These are phyloP conservation scores for Octodonta nipae DNA, from an alignment of 2,888 invertebrate genomes.

Conservation along the genomic window DNA sequence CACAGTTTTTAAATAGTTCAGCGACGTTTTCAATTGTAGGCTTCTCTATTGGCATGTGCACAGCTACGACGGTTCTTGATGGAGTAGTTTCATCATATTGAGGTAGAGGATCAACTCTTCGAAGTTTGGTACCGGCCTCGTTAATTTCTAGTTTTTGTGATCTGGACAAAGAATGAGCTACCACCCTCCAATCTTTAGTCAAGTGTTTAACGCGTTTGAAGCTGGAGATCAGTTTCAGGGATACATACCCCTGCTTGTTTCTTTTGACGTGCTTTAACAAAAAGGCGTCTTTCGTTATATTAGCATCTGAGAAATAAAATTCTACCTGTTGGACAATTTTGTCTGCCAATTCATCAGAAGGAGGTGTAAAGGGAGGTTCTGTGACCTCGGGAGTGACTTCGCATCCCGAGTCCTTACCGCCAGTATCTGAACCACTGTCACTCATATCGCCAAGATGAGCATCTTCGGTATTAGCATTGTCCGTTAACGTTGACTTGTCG, in stretches of 20 bases:
- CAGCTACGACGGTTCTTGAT: slow-evolving; percentile 79
- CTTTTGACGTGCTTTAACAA: slow-evolving; percentile 85
- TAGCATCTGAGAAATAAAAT: slow-evolving; percentile 90
- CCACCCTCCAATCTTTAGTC: slow-evolving; percentile 86
- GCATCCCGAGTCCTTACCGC: slow-evolving; percentile 55
- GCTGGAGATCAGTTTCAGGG: slow-evolving; percentile 84
- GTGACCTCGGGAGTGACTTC: slow-evolving; percentile 44
- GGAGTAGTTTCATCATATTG: slow-evolving; percentile 85
- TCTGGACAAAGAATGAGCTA: slow-evolving; percentile 69
- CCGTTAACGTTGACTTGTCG: slow-evolving; percentile 31
- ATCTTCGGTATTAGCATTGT: slow-evolving; percentile 34
- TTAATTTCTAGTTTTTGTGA: slow-evolving; percentile 78
- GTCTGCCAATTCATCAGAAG: slow-evolving; percentile 62
- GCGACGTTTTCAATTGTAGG: slow-evolving; percentile 84
- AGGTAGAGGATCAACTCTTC: slow-evolving; percentile 73
- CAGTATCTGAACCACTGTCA: slow-evolving; percentile 50
- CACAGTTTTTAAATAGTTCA: slow-evolving; percentile 74
- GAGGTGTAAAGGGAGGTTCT: slow-evolving; percentile 52
- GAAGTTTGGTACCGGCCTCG: slow-evolving; percentile 77
- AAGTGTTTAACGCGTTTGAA: slow-evolving; percentile 89
- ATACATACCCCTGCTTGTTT: slow-evolving; percentile 91
- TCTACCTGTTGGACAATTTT: slow-evolving; percentile 81
- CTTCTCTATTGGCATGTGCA: slow-evolving; percentile 70
- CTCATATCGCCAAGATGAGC: slow-evolving; percentile 49
- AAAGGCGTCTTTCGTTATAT: slow-evolving; percentile 90